A percentile compares a stretch with the other conserved stretches of the same genome.
These are phyloP conservation scores for Lumbricus terrestris DNA, from an alignment of 2,888 invertebrate genomes.

Conservation along the genomic window DNA sequence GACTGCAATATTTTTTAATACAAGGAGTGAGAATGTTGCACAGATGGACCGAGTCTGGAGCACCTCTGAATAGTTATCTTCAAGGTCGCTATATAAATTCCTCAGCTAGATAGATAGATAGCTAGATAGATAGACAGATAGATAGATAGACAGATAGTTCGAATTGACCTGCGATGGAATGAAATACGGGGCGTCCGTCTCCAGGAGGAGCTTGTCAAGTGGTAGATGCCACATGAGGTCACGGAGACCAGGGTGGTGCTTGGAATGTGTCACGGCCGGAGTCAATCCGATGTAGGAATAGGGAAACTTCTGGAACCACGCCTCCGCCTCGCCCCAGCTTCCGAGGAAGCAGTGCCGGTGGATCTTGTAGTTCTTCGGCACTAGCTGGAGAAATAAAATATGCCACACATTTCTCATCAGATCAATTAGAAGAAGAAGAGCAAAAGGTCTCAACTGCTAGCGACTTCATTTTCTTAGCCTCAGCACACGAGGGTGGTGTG, in stretches of 20 bases:
- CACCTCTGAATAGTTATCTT: too few species aligned
- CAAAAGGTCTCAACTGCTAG: not conserved
- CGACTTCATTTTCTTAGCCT: too few species aligned
- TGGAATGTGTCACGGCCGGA: slow-evolving; percentile 52
- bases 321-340: slow-evolving; percentile 50
- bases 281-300: slow-evolving; percentile 57
- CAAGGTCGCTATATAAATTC: too few species aligned
- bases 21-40: too few species aligned
- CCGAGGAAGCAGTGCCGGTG: slow-evolving; percentile 63
- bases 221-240: slow-evolving; percentile 58
- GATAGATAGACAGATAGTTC: not conserved
- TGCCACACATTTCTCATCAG: not conserved
- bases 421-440: not conserved
- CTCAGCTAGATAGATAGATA: too few species aligned
- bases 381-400: slow-evolving; percentile 30
- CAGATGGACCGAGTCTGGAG: too few species aligned
- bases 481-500: too few species aligned
- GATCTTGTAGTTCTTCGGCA: slow-evolving; percentile 47
- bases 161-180: slow-evolving; percentile 47
- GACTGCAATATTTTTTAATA: too few species aligned
- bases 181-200: slow-evolving; percentile 64
- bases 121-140: too few species aligned
- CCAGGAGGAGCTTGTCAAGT: slow-evolving; percentile 59
- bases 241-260: slow-evolving; percentile 43
- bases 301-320: slow-evolving; percentile 59